A percentile compares a stretch with the other conserved stretches of the same genome.
phyloP scores from a whole-genome alignment of 1,140 invertebrate genomes.

The Polypedilum pembai region DNA sequence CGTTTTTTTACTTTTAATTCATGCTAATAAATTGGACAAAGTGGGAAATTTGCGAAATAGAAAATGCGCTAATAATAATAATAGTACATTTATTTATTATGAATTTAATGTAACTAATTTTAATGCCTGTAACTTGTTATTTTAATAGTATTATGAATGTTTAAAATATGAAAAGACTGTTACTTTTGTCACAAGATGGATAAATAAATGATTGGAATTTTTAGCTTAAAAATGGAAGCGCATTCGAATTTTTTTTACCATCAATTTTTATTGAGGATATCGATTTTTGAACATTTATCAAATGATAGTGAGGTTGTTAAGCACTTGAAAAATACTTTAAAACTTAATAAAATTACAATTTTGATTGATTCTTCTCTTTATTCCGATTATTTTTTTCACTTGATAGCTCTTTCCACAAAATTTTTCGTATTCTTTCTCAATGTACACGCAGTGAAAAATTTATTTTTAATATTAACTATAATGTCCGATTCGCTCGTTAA shows the following conservation, averaged over 20 bases:
- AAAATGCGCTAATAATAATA: no score
- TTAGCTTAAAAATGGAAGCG: constrained; percentile 12
- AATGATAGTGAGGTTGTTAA: constrained; percentile 18
- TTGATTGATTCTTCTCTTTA: background rate
- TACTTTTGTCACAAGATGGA: background rate
- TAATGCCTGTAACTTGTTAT: background rate
- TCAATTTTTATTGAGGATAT: background rate
- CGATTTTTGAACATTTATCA: background rate
- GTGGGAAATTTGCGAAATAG: no score
- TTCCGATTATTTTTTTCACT: background rate
- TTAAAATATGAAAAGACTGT: background rate
- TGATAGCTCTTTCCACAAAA: background rate
- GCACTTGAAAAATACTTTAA: constrained; percentile 25
- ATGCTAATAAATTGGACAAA: no score
- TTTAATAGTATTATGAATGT: background rate
- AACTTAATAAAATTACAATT: background rate
- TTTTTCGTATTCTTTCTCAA: background rate
- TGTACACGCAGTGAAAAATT: background rate
- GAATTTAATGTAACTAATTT: background rate
- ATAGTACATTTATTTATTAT: no score
- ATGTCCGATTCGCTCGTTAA: background rate
- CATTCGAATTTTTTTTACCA: background rate
- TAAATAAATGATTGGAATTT: background rate
- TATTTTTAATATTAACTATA: background rate
- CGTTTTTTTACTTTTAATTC: no score